Base-by-base conservation (phyloP, 2,797 vertebrate genomes). In the Ataeniobius toweri region DNA sequence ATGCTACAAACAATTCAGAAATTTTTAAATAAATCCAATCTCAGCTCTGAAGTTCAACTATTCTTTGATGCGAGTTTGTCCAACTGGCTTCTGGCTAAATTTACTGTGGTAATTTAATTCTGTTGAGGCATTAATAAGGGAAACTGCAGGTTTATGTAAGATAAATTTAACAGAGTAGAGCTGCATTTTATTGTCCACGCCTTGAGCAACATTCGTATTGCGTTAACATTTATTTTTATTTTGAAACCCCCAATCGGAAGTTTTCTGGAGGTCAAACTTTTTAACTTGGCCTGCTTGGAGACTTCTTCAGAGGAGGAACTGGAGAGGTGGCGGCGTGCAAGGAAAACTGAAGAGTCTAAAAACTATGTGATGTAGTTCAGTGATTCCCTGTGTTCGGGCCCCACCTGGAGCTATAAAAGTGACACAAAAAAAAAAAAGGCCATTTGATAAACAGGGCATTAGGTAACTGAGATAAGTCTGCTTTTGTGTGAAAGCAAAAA, bases 361-460 rank as follows among this genome's bases (percentile, higher is more conserved):
- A 41, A 24, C 88, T 81, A 82, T 94, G 95, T 95, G 95, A 95
- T 95, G 95, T 94, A 95, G 96, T 96, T 85, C 91, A 87, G 83
- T 58, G 26, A 76, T 69, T 73, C 14, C 36, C 85, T 41, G 36
- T 10, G 44, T 76, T 74, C 80, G 24, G 48, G 9, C 78, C 65
- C 73, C 56, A 18, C 1, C 46, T 39, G 76, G 63, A 39, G 76
- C 63, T 71, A 75, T n/a, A 84, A 82, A 20, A 55, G 12, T 75
- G 12, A 8, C 14, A 18, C 1, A 1, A 28, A 28, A 1, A 28
- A 8, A 10, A 14, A 16, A 28, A 0, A 1, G n/a, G 9, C 31
- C 2, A 13, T 51, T 82, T 44, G 6, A 1, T 39, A 3, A 24
- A 6, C 63, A n/a, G 56, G 48, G 26, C 3, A 13, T 68, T n/a